Evolutionary conservation across 2,113 vertebrate genomes (phyloP).

Genomic region (Mastomys coucha): DNA sequence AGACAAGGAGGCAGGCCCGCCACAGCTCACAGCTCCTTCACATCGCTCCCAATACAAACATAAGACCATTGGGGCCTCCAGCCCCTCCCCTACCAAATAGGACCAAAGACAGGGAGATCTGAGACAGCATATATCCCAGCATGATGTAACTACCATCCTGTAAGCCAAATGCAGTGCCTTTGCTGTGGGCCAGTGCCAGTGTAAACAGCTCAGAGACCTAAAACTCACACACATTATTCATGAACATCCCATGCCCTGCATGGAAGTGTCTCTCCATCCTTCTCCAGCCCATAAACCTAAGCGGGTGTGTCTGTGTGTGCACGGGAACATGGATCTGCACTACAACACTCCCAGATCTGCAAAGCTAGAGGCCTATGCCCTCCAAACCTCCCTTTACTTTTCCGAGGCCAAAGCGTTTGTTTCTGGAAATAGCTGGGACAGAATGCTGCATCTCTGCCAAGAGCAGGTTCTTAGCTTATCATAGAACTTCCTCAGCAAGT

Average conservation of each 20-base stretch:
- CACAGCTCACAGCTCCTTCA: not conserved
- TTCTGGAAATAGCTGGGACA: not conserved
- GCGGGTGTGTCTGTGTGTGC: not conserved
- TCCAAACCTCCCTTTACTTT: not conserved
- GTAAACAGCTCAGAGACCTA: not conserved
- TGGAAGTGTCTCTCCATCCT: not conserved
- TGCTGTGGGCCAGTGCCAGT: not conserved
- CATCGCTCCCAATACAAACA: not conserved
- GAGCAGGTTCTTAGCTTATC: not conserved
- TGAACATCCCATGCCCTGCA: not conserved
- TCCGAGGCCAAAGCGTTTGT: not conserved
- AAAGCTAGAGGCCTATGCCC: not conserved
- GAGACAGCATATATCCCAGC: accelerated
- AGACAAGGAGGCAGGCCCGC: not conserved
- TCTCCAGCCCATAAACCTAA: not conserved
- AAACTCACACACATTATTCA: not conserved
- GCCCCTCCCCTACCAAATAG: not conserved
- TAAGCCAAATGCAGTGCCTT: not conserved
- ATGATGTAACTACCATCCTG: not conserved
- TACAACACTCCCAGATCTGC: not conserved
- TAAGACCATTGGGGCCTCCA: not conserved
- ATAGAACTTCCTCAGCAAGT: not conserved
- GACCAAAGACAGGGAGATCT: not conserved
- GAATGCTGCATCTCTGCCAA: no score
- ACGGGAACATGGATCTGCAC: not conserved